Base-by-base conservation (phyloP, 2,888 invertebrate genomes). In the Metopia argyrocephala region DNA sequence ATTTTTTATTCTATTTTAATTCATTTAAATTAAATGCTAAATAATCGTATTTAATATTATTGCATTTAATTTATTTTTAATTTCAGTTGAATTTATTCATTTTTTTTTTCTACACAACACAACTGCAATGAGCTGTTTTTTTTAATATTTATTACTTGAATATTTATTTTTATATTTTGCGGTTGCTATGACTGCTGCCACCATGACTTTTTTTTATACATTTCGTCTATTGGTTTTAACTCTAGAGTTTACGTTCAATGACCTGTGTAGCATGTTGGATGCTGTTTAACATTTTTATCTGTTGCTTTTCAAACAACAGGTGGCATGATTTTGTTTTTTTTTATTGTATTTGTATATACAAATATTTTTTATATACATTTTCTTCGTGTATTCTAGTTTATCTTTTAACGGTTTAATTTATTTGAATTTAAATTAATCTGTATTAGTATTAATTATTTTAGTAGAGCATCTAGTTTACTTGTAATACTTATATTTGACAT, bases 261-360 rank as follows among this genome's bases (percentile, higher is more conserved):
- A 80, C 57, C 76, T 69, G 25, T 38, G 38, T 59, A 76, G 54
- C 73, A 65, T 80, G 68, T 69, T 68, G 48, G 61, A 69, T 68
- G 66, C 45, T 48, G 57, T 76, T 57, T 52, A 69, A 52, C 23
- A 57, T 65, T 68, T 56, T 25, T 48, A 62, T 61, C 23, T 7
- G 25, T n/a, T 46, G 21, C 25, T 18, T 6, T 20, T 23, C 52
- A 62, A 48, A 15, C 38, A 76, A 74, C 76, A 80, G 80, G 80
- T 80, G 80, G 20, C 66, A 65, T 61, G 64, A 31, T 68, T 73
- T 68, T 50, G 27, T 18, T 48, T 48, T 56, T 25, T 56, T 61
- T 38, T 61, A 38, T 45, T 25, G n/a, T 6, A 15, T 3, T 38
- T 15, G 9, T 12, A 20, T 21, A 21, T 31, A 12, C 12, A 12